Percentiles rank a stretch among this genome's conserved stretches.
These are phyloP conservation scores for Mystacornis crossleyi DNA, from an alignment of 2,113 vertebrate species.

Conservation along the genomic window DNA sequence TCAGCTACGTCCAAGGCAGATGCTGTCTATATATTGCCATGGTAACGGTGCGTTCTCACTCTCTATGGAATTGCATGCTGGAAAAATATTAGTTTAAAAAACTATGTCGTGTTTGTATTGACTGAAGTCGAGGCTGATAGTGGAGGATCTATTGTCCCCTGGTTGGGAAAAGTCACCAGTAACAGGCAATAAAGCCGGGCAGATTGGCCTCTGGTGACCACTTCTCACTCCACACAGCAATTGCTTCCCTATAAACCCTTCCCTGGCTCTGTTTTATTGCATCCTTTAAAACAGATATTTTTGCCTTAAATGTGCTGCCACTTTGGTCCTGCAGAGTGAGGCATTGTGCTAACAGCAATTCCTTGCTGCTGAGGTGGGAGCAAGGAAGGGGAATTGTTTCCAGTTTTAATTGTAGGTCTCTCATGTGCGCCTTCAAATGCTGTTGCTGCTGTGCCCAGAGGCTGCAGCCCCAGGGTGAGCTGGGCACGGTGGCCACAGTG, in stretches of 20 bases:
- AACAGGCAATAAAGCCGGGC: slow-evolving; percentile 35
- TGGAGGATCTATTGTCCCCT: slow-evolving; percentile 60
- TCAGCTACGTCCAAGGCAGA: slow-evolving; percentile 73
- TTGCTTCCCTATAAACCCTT: slow-evolving; percentile 55
- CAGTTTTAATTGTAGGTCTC: background rate
- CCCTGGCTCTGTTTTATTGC: slow-evolving; percentile 42
- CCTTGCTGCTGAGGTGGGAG: background rate
- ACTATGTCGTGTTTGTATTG: slow-evolving; percentile 69
- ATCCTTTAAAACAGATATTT: slow-evolving; percentile 50
- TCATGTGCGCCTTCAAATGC: rapidly evolving
- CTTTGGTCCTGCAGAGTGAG: background rate
- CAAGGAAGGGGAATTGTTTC: background rate
- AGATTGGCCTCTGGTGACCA: slow-evolving; percentile 57
- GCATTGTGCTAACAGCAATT: background rate
- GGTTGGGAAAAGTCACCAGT: slow-evolving; percentile 38
- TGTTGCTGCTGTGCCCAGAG: background rate
- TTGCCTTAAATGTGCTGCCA: slow-evolving; percentile 47
- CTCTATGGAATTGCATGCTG: slow-evolving; percentile 70
- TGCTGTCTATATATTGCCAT: slow-evolving; percentile 73
- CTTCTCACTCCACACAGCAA: slow-evolving; percentile 36
- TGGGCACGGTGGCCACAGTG: rapidly evolving
- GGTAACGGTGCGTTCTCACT: slow-evolving; percentile 70
- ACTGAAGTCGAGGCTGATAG: slow-evolving; percentile 53
- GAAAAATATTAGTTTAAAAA: slow-evolving; percentile 78
- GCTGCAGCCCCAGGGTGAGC: background rate